Conservation (phyloP, 2,888 invertebrate species). For the Amphipyra berbera region DNA sequence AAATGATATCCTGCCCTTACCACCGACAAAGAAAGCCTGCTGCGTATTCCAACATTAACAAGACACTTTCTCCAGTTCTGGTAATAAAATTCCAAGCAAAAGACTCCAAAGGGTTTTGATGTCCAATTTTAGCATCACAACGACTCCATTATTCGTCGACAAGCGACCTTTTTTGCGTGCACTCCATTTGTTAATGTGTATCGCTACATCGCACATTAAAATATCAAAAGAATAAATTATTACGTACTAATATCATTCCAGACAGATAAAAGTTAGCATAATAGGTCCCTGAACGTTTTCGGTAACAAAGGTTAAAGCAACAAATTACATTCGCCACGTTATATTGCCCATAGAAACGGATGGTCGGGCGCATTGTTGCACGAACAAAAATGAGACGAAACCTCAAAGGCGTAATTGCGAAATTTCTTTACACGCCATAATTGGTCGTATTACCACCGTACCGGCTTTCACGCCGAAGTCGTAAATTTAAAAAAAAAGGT, state of each 20-base stretch:
- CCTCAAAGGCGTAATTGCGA: conserved; percentile 71
- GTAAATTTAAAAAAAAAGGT: conserved; percentile 77
- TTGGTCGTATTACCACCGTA: conserved; percentile 70
- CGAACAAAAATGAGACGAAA: conserved; percentile 70
- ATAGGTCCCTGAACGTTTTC: conserved; percentile 65
- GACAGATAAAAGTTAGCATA: conserved; percentile 70
- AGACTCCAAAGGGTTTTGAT: conserved; percentile 36
- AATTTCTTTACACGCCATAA: conserved; percentile 76
- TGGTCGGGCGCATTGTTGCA: conserved; percentile 63
- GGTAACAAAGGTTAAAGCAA: conserved; percentile 74
- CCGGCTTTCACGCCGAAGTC: conserved; percentile 75
- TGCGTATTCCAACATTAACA: conserved; percentile 26
- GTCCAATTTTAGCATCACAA: conserved; percentile 46
- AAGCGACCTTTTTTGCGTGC: conserved; percentile 52
- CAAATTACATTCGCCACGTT: conserved; percentile 72
- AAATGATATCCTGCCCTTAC: conserved; percentile 34
- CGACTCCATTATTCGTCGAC: conserved; percentile 38
- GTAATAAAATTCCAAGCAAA: conserved; percentile 45
- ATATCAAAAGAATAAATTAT: conserved; percentile 72
- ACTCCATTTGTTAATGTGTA: conserved; percentile 54
- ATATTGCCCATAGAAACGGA: conserved; percentile 63
- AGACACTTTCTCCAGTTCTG: conserved; percentile 49
- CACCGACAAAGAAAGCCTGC: conserved; percentile 48
- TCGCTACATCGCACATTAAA: conserved; percentile 58
- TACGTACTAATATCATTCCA: conserved; percentile 62